Conservation (phyloP, 2,888 invertebrate genomes). For the Globia sparganii region DNA sequence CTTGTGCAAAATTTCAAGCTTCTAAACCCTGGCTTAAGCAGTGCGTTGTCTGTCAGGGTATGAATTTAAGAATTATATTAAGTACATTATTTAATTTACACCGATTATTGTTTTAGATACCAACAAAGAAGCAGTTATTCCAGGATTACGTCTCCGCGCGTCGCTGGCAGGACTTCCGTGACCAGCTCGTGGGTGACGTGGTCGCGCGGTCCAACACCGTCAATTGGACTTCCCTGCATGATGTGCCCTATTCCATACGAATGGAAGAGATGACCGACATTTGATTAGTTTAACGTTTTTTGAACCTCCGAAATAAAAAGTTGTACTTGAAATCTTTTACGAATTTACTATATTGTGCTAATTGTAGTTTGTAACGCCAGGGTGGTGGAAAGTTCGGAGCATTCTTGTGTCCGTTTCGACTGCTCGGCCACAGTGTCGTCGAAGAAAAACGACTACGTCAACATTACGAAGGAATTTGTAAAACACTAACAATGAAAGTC, state of each 20-base stretch:
- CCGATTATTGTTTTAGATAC: constrained; percentile 82
- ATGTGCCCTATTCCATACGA: constrained; percentile 92
- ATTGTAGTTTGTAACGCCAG: not conserved
- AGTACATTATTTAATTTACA: not conserved
- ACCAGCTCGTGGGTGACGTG: constrained; percentile 87
- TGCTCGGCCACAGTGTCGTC: too few species aligned
- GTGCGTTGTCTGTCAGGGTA: not conserved
- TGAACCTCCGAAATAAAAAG: constrained; percentile 20
- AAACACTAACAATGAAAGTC: too few species aligned
- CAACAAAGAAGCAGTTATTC: constrained; percentile 90
- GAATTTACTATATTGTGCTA: not conserved
- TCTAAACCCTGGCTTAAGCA: not conserved
- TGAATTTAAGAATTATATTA: not conserved
- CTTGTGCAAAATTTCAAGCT: not conserved
- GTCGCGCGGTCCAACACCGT: constrained; percentile 86
- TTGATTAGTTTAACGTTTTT: constrained; percentile 59
- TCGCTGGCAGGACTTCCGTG: constrained; percentile 90
- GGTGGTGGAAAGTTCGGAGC: not conserved
- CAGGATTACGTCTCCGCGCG: constrained; percentile 88
- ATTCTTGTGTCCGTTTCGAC: too few species aligned
- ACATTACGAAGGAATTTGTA: too few species aligned
- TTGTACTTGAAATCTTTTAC: not conserved
- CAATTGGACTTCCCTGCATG: constrained; percentile 91
- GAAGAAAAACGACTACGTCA: too few species aligned
- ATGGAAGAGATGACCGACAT: constrained; percentile 89